Percentiles rank a stretch among this genome's conserved stretches.
phyloP scores from a whole-genome alignment of 2,888 invertebrate species.

The Beris chalybata region DNA sequence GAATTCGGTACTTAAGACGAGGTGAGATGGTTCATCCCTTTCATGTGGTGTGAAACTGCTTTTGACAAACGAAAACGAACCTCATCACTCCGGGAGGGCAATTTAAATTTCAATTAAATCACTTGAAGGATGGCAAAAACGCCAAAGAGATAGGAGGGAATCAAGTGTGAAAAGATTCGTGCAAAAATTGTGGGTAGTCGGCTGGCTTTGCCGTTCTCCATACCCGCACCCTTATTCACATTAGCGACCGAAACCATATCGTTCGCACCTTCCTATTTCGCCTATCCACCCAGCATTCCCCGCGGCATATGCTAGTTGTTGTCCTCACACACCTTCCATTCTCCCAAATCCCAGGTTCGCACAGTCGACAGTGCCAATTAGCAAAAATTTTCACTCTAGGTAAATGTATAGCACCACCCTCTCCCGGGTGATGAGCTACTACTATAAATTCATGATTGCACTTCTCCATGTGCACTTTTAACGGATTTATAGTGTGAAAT shows the following conservation, averaged over 20 bases:
- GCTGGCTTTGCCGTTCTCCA: no score
- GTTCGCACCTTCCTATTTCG: slow-evolving; percentile 25
- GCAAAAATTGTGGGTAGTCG: neutral
- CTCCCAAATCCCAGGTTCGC: neutral
- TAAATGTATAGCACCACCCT: neutral
- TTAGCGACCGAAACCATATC: no score
- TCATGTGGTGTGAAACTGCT: slow-evolving; percentile 38
- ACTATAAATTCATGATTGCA: slow-evolving; percentile 1
- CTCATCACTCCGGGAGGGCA: slow-evolving; percentile 35
- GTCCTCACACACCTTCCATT: slow-evolving; percentile 1
- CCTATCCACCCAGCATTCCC: slow-evolving; percentile 8
- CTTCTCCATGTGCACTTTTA: neutral
- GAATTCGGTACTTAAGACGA: slow-evolving; percentile 13
- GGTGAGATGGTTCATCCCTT: slow-evolving; percentile 35
- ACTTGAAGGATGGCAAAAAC: slow-evolving; percentile 25
- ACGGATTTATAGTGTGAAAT: neutral
- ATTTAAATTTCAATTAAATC: slow-evolving; percentile 41
- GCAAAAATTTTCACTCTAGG: neutral
- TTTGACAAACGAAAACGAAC: slow-evolving; percentile 36
- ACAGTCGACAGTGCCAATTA: slow-evolving; percentile 24
- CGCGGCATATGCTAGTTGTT: slow-evolving; percentile 15
- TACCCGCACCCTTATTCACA: no score
- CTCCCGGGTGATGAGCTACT: slow-evolving; percentile 2
- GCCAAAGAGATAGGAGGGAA: neutral
- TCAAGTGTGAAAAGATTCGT: neutral